These are phyloP conservation scores for Oreotragus oreotragus DNA, from an alignment of 2,113 vertebrate species.

Conservation along the genomic window DNA sequence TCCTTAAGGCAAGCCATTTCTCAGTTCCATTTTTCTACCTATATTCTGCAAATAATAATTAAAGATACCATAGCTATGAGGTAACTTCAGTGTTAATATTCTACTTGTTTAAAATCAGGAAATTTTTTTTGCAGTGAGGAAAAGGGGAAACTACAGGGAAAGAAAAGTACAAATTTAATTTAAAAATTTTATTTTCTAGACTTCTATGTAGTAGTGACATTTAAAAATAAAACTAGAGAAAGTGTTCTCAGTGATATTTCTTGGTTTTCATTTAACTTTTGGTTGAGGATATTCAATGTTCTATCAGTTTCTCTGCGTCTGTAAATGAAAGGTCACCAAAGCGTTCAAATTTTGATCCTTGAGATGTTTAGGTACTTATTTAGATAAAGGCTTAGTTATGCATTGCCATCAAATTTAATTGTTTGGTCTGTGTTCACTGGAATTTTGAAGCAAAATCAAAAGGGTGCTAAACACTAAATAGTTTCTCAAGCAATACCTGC, in stretches of 20 bases:
- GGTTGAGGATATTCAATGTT: background rate
- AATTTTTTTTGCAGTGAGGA: background rate
- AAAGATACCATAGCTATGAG: background rate
- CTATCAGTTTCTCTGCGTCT: background rate
- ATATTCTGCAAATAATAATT: constrained; percentile 35
- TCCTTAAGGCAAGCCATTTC: constrained; percentile 33
- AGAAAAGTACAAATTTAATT: constrained; percentile 27
- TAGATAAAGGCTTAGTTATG: background rate
- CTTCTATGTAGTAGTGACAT: background rate
- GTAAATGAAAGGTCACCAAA: constrained; percentile 1
- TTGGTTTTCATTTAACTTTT: background rate
- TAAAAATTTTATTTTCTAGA: background rate
- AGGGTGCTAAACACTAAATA: background rate
- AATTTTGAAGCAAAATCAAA: constrained; percentile 32
- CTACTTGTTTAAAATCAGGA: constrained; percentile 2
- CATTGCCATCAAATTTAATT: constrained; percentile 25
- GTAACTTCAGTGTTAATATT: background rate
- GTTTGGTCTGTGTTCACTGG: background rate
- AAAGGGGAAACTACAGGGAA: background rate
- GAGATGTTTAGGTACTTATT: background rate
- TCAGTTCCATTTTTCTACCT: constrained; percentile 21
- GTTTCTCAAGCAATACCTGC: background rate
- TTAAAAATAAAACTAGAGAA: constrained; percentile 35
- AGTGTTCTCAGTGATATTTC: background rate
- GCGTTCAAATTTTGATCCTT: constrained; percentile 16